These are phyloP conservation scores for Nesogale talazaci DNA, from an alignment of 2,113 vertebrate genomes.

Conservation along the genomic window DNA sequence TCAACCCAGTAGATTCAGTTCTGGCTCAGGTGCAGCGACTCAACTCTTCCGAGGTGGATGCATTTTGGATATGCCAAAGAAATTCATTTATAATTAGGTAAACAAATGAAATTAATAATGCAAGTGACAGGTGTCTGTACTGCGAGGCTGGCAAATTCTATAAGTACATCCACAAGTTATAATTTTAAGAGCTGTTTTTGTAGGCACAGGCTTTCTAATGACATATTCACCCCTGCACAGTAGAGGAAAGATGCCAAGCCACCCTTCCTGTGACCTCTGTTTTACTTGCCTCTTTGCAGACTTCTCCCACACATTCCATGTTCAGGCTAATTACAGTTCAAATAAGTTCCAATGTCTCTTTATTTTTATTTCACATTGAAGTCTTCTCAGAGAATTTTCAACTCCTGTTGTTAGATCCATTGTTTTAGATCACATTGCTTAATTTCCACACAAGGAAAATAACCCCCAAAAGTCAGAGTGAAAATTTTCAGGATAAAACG, in stretches of 20 bases:
- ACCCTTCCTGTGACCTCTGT: background rate
- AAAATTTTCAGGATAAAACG: background rate
- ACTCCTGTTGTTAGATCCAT: background rate
- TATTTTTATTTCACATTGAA: constrained; percentile 51
- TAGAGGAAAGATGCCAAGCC: background rate
- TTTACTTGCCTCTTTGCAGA: constrained; percentile 26
- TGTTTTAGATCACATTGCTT: constrained; percentile 8
- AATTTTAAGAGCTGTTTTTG: constrained; percentile 26
- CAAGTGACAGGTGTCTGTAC: background rate
- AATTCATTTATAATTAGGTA: background rate
- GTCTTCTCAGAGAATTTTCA: constrained; percentile 58
- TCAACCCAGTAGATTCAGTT: background rate
- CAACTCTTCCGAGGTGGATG: background rate
- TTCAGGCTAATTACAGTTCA: constrained; percentile 58
- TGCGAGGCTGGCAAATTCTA: background rate
- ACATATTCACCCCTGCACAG: background rate
- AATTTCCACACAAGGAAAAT: constrained; percentile 50
- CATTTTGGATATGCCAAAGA: background rate
- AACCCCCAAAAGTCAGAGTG: constrained; percentile 1
- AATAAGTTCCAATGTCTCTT: constrained; percentile 17
- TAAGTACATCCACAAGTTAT: background rate
- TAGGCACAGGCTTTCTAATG: background rate
- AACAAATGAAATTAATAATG: background rate
- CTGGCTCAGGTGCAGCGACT: background rate
- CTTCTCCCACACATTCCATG: constrained; percentile 58